phyloP scores from a whole-genome alignment of 2,113 vertebrate species.

The Antechinus stuartii region DNA sequence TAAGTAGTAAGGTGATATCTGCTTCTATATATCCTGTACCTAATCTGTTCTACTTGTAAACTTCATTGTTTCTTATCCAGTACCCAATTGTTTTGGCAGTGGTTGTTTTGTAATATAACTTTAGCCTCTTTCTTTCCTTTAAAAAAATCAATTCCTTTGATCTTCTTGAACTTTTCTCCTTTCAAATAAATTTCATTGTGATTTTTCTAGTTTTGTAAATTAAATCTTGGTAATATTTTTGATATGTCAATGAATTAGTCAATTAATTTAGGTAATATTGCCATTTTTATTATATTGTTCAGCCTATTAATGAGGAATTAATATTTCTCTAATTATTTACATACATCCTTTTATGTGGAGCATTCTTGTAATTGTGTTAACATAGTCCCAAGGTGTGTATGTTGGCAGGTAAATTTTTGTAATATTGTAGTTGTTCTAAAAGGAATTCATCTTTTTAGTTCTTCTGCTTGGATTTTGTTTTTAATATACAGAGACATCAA shows the following conservation, averaged over 20 bases:
- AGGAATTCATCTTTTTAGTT: neutral
- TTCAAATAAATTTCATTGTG: neutral
- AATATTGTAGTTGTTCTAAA: neutral
- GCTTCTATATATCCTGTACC: neutral
- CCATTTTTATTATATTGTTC: neutral
- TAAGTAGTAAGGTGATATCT: neutral
- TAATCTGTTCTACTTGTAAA: neutral
- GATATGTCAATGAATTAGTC: neutral
- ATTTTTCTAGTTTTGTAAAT: neutral
- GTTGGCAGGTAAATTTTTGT: neutral
- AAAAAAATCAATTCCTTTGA: neutral
- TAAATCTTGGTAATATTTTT: neutral
- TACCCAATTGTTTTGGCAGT: neutral
- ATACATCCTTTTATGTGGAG: neutral
- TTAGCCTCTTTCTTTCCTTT: neutral
- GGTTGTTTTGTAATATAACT: neutral
- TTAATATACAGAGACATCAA: neutral
- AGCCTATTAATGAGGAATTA: neutral
- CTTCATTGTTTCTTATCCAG: neutral
- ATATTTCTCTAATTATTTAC: neutral
- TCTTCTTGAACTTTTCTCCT: neutral
- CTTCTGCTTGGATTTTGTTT: neutral
- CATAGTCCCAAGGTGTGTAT: neutral
- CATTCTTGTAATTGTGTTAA: neutral
- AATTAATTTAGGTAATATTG: neutral